Percentiles rank a stretch among this genome's conserved stretches.
phyloP scores from a whole-genome alignment of 2,797 vertebrate genomes.

The Anguilla anguilla region DNA sequence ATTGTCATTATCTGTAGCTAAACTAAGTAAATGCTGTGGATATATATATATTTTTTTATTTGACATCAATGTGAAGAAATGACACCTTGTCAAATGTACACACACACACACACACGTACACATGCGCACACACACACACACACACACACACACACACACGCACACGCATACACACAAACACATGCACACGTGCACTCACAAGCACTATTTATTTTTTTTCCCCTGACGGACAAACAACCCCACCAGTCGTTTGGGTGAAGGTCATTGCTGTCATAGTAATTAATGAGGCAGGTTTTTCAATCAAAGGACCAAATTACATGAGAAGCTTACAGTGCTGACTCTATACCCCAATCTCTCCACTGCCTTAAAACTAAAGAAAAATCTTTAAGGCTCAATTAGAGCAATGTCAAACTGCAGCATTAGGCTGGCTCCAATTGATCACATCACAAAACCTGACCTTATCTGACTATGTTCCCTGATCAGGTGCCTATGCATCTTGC shows the following conservation, averaged over 20 bases:
- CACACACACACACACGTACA: neutral
- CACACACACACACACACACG: neutral
- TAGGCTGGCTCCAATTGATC: neutral
- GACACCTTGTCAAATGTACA: neutral
- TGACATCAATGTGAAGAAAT: neutral
- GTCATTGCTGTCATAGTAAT: constrained; percentile 13
- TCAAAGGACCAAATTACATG: constrained; percentile 6
- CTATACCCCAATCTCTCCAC: neutral
- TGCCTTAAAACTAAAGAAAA: constrained; percentile 2
- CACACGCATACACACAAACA: neutral
- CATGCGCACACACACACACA: neutral
- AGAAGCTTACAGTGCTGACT: neutral
- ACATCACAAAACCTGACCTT: neutral
- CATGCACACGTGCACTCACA: neutral
- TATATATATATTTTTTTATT: neutral
- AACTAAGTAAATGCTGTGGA: neutral
- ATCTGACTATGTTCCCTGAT: neutral
- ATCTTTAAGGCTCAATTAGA: constrained; percentile 17
- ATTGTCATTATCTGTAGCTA: neutral
- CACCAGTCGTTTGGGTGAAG: constrained; percentile 7
- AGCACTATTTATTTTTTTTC: neutral
- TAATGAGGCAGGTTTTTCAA: constrained; percentile 21
- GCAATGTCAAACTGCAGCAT: neutral
- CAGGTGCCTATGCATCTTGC: neutral
- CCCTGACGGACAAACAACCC: constrained; percentile 14